Evolutionary conservation across 2,888 invertebrate species (phyloP), one percentile per base, ranked within the genome.

Genomic region (Xestobium rufovillosum): DNA sequence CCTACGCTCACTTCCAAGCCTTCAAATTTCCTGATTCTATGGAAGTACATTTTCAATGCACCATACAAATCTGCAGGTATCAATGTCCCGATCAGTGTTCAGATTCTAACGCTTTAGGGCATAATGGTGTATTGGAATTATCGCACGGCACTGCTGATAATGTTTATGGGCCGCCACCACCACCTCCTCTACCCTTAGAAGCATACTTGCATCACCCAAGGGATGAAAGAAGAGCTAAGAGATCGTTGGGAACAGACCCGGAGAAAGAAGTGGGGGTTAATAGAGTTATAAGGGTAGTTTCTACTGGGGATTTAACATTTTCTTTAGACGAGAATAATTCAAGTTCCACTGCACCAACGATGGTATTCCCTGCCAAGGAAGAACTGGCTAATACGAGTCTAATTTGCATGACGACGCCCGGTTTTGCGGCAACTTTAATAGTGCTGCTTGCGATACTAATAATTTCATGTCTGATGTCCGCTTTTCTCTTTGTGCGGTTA

Each of bases 11-110:
- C 63, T 91, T 91, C 77, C 90, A 91, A 67, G 92, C 92, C 0
- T 92, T 92, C 67, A 92, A 92, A 60, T 92, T 92, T 70, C 92
- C 92, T 1, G 92, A 92, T 59, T 90, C 90, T 1, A 92, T 92
- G 91, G 91, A 92, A 61, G 92, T 92, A 0, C 91, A 92, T 62
- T 92, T 92, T 73, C 90, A 91, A 62, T 92, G 91, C 61, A 91
- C 91, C 16, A 91, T 92, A 45, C 91, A 92, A 63, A 91, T 92
- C 54, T 92, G 92, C 62, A 75, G 91, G 50, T 88, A 89, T 56
- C 85, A 89, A 53, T 92, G 92, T 56, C 92, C 92, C 0, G 91
- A 91, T 48, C 92, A 92, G 57, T 92, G 91, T 58, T 82, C 86
- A 1, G 84, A 84, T 17, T 52, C 53, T 27, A 43, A 49, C 31